Conservation (phyloP, 1,140 invertebrate species). For the Globodera rostochiensis region DNA sequence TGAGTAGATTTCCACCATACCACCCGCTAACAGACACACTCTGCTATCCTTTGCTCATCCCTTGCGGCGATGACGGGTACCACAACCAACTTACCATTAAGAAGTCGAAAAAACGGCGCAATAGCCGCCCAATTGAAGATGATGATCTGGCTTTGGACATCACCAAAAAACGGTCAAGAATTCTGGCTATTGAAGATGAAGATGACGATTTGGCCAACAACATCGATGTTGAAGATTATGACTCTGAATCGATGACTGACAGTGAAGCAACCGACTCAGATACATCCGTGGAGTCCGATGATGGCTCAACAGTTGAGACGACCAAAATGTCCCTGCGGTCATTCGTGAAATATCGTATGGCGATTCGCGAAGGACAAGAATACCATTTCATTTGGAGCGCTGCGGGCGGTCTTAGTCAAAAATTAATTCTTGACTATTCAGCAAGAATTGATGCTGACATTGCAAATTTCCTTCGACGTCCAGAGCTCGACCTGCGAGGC, state of each 20-base stretch:
- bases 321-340: not conserved
- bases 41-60: conserved; percentile 6
- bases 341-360: not conserved
- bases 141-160: not conserved
- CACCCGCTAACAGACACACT: conserved; percentile 1
- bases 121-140: not conserved
- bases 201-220: not conserved
- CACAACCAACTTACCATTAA: not conserved
- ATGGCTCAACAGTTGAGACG: not conserved
- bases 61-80: not conserved
- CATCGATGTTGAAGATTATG: not conserved
- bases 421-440: conserved; percentile 5
- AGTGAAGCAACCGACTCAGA: not conserved
- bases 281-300: not conserved
- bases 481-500: not conserved
- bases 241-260: not conserved
- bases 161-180: too few relatives aligned
- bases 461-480: not conserved
- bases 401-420: not conserved
- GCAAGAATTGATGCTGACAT: conserved; percentile 6
- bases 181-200: not conserved
- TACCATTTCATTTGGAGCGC: conserved; percentile 7
- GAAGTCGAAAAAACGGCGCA: not conserved
- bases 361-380: not conserved
- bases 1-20: not conserved